Percentiles rank a stretch among this genome's conserved stretches.
These are phyloP conservation scores for Drosophila testacea DNA, from an alignment of 2,888 invertebrate genomes.

Conservation along the genomic window DNA sequence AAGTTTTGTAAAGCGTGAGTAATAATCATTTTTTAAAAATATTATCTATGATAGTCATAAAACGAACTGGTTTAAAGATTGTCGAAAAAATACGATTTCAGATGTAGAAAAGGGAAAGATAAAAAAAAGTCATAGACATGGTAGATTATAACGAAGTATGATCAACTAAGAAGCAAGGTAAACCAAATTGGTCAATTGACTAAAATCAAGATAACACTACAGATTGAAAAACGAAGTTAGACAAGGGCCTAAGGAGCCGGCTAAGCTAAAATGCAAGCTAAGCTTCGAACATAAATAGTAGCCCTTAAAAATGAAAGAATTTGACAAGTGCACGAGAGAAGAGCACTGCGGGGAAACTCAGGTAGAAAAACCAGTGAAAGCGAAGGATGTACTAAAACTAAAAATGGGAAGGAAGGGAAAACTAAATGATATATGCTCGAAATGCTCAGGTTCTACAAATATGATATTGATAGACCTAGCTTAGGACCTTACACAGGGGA, in stretches of 20 bases:
- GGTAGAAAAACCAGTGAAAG: slow-evolving; percentile 25
- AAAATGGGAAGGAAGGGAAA: neutral
- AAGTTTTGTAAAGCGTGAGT: neutral
- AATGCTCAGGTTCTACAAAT: slow-evolving; percentile 17
- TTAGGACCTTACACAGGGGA: slow-evolving; percentile 25
- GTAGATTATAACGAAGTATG: neutral
- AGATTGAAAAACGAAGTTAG: neutral
- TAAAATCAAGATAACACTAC: neutral
- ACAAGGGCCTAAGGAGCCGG: neutral
- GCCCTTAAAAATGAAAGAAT: neutral
- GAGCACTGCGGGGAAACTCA: neutral
- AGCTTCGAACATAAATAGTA: too few relatives aligned
- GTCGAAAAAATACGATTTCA: too few relatives aligned
- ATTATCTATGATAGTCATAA: neutral
- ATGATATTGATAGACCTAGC: slow-evolving; percentile 15
- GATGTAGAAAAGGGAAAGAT: too few relatives aligned
- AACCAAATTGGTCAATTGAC: neutral
- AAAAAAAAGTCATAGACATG: too few relatives aligned
- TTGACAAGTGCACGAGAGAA: neutral
- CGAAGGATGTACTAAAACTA: neutral
- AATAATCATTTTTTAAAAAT: neutral
- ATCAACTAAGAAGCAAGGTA: neutral
- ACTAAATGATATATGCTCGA: slow-evolving; percentile 1
- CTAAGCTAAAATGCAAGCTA: neutral
- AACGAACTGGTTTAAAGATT: neutral